phyloP scores from a whole-genome alignment of 2,797 vertebrate genomes.

The Pelobates cultripes region DNA sequence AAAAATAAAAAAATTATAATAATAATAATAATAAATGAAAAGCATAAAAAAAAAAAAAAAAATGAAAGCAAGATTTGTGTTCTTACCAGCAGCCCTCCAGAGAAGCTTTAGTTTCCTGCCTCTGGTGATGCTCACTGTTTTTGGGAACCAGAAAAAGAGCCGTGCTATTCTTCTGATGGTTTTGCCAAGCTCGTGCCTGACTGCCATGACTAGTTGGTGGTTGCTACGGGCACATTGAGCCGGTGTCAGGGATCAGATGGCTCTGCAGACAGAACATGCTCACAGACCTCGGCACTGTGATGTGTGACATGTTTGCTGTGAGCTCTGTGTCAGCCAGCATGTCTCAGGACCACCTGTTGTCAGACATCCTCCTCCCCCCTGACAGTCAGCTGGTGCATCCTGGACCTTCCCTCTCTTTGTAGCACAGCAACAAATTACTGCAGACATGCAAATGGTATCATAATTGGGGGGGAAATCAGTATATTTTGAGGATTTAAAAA shows the following conservation, averaged over 20 bases:
- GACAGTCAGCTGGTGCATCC: slow-evolving; percentile 56
- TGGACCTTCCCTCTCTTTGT: slow-evolving; percentile 62
- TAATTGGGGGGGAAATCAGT: too few relatives aligned
- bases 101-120: slow-evolving; percentile 65
- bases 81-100: slow-evolving; percentile 69
- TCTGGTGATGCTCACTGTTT: slow-evolving; percentile 64
- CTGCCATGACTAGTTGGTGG: slow-evolving; percentile 59
- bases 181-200: slow-evolving; percentile 69
- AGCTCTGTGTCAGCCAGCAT: slow-evolving; percentile 63
- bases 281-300: slow-evolving; percentile 52
- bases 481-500: too few relatives aligned
- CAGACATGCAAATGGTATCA: too few relatives aligned
- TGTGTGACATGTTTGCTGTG: slow-evolving; percentile 55
- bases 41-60: too few relatives aligned
- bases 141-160: slow-evolving; percentile 70
- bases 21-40: too few relatives aligned
- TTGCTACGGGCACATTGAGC: slow-evolving; percentile 50
- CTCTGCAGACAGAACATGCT: not conserved
- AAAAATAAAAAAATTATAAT: too few relatives aligned
- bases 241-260: slow-evolving; percentile 33
- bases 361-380: slow-evolving; percentile 68
- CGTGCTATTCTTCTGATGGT: slow-evolving; percentile 70
- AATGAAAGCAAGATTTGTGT: not conserved
- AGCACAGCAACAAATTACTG: slow-evolving; percentile 59
- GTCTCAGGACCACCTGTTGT: slow-evolving; percentile 72